Conservation (phyloP, 2,888 invertebrate species). For the Euplexia lucipara region DNA sequence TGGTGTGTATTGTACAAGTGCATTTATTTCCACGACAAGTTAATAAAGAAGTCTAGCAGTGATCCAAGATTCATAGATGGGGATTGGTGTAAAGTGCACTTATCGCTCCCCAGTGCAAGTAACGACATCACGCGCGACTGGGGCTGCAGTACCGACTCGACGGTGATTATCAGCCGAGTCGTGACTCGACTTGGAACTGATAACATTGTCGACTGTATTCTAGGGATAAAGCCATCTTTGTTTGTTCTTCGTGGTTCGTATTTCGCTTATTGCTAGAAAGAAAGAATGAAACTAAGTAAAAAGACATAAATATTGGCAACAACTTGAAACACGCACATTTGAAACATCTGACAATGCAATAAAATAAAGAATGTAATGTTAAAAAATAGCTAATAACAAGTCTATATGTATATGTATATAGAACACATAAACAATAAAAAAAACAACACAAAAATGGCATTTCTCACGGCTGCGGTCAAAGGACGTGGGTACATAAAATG, state of each 20-base stretch:
- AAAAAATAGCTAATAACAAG: too few species aligned
- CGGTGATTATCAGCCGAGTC: constrained; percentile 40
- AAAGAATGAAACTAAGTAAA: too few species aligned
- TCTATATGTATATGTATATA: too few species aligned
- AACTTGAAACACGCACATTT: too few species aligned
- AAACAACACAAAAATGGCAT: too few species aligned
- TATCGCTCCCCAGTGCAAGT: constrained; percentile 23
- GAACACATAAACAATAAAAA: too few species aligned
- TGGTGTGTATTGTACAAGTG: background rate
- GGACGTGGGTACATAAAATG: background rate
- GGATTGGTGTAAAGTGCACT: constrained; percentile 53
- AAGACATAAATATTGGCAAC: too few species aligned
- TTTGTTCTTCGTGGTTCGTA: background rate
- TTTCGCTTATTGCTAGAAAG: background rate
- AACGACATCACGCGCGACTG: constrained; percentile 50
- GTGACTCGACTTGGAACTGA: constrained; percentile 45
- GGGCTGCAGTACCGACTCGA: constrained; percentile 7
- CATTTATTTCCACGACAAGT: constrained; percentile 17
- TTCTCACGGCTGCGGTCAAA: too few species aligned
- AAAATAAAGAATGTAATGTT: too few species aligned
- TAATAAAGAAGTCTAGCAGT: constrained; percentile 24
- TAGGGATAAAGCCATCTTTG: background rate
- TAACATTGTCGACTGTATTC: background rate
- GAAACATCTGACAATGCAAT: too few species aligned
- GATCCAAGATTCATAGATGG: constrained; percentile 25